Conservation (phyloP, 2,113 vertebrate genomes). For the Casuarius casuarius region DNA sequence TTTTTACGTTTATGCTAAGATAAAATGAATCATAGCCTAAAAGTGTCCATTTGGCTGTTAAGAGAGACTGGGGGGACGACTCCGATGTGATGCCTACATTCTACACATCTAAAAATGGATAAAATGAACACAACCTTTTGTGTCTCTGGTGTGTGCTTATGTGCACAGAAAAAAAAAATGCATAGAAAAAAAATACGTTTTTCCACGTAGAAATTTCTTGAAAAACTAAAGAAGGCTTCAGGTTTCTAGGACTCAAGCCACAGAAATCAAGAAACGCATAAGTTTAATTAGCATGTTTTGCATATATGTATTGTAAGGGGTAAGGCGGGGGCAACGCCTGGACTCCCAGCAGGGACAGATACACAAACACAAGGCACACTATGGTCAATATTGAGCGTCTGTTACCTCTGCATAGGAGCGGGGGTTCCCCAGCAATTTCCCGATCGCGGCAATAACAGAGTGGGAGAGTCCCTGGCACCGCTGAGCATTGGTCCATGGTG, state of each 20-base stretch:
- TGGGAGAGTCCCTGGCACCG: no score
- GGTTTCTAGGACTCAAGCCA: background rate
- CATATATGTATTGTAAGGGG: no score
- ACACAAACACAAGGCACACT: no score
- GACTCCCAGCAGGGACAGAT: no score
- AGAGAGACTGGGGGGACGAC: background rate
- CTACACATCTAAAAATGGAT: background rate
- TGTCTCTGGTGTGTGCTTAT: background rate
- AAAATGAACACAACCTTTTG: accelerated
- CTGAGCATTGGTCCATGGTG: no score
- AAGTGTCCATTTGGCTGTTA: background rate
- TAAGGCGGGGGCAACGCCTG: no score
- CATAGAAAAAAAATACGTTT: background rate
- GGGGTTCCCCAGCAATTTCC: no score
- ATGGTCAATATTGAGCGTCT: no score
- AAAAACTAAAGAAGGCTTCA: background rate
- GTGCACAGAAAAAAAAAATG: background rate
- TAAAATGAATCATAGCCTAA: constrained; percentile 7
- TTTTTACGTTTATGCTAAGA: constrained; percentile 30
- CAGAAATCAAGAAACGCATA: background rate
- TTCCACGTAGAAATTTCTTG: background rate
- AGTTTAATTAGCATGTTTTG: background rate
- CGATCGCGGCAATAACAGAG: no score
- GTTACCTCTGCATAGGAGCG: no score
- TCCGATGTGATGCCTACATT: background rate